Base-by-base conservation (phyloP, 2,888 invertebrate genomes). In the Caenorhabditis zanzibari region DNA sequence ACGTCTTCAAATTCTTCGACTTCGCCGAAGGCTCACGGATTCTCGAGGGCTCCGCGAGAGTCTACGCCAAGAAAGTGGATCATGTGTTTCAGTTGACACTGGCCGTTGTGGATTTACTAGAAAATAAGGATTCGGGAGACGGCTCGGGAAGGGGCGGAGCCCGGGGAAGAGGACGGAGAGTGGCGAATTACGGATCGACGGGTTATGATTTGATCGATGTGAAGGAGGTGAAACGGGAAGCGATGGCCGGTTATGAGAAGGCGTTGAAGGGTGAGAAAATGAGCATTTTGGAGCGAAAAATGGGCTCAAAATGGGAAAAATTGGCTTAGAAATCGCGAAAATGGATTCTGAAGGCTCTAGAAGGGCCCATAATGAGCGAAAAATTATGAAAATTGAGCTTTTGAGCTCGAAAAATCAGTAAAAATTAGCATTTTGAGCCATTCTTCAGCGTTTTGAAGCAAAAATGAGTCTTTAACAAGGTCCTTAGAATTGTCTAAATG, bases 21-120 rank as follows among this genome's bases (percentile, higher is more conserved):
- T 96, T 95, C 93, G 94, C 95, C 0, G 95, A 96, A 93, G 95
- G 95, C 79, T 96, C 95, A n/a, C 92, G 96, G 87, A 93, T 96
- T 82, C 93, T 96, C 86, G 95, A 96, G 93, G 95, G 95, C 91
- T 95, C 95, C 22, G 94, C 95, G 24, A 93, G 94, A 90, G 94
- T 95, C 66, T 96, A 95, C 93, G 94, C 94, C 52, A 95, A 95
- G 91, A 95, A 95, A 93, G 82, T 82, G n/a, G 82, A 82, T 47
- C 73, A 69, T 14, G 54, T 82, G 2, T 58, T 52, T 44, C 76
- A 83, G 16, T 12, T 71, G 35, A 52, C 58, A 5, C 38, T 61
- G 54, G 63, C 74, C 4, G 22, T 83, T 0, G 10, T 71, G 32
- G 63, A 74, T 59, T 16, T 76, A n/a, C 26, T 80, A 6, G 75